These are phyloP conservation scores for Congeria kusceri DNA, from an alignment of 2,888 invertebrate genomes.

Conservation along the genomic window DNA sequence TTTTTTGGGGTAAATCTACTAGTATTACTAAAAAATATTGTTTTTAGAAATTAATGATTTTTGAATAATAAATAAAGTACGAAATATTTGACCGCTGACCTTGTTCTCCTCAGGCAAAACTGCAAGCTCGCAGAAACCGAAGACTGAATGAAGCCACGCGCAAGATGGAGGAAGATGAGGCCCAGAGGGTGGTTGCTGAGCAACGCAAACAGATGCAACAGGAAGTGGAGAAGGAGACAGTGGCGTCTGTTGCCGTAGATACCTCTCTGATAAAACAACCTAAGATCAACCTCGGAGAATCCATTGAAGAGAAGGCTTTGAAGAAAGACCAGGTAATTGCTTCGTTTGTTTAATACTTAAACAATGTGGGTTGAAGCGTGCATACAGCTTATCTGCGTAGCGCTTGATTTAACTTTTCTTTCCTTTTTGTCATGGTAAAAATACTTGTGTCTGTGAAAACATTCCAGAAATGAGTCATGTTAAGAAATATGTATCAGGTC, in stretches of 20 bases:
- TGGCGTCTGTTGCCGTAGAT: slow-evolving; percentile 32
- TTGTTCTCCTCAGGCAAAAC: slow-evolving; percentile 76
- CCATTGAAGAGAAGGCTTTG: slow-evolving; percentile 79
- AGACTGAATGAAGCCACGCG: slow-evolving; percentile 73
- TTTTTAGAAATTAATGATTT: too few species aligned
- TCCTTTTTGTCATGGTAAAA: too few species aligned
- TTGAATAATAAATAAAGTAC: too few species aligned
- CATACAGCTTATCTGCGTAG: too few species aligned
- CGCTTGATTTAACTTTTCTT: too few species aligned
- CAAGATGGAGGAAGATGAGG: slow-evolving; percentile 78
- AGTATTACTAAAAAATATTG: too few species aligned
- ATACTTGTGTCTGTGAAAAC: too few species aligned
- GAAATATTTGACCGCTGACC: too few species aligned
- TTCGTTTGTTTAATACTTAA: neutral
- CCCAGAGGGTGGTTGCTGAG: slow-evolving; percentile 78
- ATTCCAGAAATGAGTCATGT: too few species aligned
- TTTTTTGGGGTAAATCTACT: too few species aligned
- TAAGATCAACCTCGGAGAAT: slow-evolving; percentile 60
- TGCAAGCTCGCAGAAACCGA: slow-evolving; percentile 75
- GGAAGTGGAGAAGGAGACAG: slow-evolving; percentile 21
- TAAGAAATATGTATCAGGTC: too few species aligned
- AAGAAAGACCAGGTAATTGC: slow-evolving; percentile 79
- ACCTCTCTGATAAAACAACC: slow-evolving; percentile 50
- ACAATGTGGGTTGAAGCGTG: too few species aligned
- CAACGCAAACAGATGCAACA: slow-evolving; percentile 79